Conservation (phyloP, 2,113 vertebrate species). For the Taurulus bubalis region DNA sequence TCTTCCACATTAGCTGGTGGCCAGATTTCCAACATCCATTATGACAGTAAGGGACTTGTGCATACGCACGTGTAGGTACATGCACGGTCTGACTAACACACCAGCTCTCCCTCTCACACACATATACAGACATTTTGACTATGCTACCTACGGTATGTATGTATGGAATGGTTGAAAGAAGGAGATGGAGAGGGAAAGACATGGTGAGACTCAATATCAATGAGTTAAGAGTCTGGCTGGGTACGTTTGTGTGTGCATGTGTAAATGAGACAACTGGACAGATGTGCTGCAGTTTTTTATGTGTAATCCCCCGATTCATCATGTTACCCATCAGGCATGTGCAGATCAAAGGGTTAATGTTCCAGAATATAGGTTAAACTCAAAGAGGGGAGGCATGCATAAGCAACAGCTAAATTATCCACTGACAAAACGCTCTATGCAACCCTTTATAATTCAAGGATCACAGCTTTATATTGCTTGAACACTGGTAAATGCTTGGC, state of each 20-base stretch:
- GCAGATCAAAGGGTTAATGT: constrained; percentile 64
- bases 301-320: constrained; percentile 67
- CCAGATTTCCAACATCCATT: constrained; percentile 56
- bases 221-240: background rate
- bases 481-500: constrained; percentile 5
- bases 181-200: background rate
- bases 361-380: constrained; percentile 65
- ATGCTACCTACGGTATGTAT: constrained; percentile 3
- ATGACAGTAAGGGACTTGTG: constrained; percentile 44
- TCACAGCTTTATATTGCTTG: background rate
- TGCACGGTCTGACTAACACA: constrained; percentile 21
- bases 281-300: constrained; percentile 56
- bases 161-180: background rate
- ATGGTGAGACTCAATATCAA: background rate
- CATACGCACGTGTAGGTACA: constrained; percentile 17
- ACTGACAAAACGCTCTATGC: background rate
- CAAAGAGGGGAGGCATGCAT: background rate
- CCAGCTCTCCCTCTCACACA: background rate
- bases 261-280: constrained; percentile 47
- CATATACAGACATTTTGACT: background rate
- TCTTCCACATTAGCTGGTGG: constrained; percentile 68
- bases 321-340: constrained; percentile 33
- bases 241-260: background rate
- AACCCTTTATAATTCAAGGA: background rate
- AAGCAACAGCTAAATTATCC: constrained; percentile 30